Evolutionary conservation across 2,797 vertebrate species (phyloP).

Genomic region (Gallinago solitaria): DNA sequence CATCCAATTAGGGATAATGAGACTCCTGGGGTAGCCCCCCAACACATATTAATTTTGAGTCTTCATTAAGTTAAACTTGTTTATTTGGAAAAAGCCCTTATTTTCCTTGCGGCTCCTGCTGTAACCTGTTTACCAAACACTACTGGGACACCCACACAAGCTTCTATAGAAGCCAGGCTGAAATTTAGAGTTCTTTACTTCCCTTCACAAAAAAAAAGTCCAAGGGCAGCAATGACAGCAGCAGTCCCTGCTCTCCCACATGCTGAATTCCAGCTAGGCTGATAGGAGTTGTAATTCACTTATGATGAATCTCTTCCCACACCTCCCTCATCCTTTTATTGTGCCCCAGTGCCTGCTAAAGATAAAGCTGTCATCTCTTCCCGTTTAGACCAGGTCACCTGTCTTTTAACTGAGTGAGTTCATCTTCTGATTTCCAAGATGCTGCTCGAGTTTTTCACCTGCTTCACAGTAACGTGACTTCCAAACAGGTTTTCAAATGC

Average conservation of each 20-base stretch:
- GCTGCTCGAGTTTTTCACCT: background rate
- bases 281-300: constrained; percentile 7
- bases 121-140: constrained; percentile 44
- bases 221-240: constrained; percentile 27
- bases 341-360: background rate
- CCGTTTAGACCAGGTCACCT: background rate
- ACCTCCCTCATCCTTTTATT: constrained; percentile 14
- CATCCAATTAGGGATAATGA: constrained; percentile 54
- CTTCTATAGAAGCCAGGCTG: constrained; percentile 13
- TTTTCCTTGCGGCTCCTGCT: constrained; percentile 24
- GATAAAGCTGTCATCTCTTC: constrained; percentile 28
- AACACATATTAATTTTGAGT: constrained; percentile 19
- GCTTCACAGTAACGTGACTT: background rate
- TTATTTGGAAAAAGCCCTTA: background rate
- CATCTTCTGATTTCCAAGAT: background rate
- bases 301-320: background rate
- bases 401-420: background rate
- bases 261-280: constrained; percentile 19
- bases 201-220: background rate
- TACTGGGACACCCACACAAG: constrained; percentile 46
- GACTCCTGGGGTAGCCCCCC: constrained; percentile 10
- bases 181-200: constrained; percentile 62
- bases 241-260: constrained; percentile 16
- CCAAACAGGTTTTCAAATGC: background rate
- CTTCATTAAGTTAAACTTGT: constrained; percentile 42